Base-by-base conservation (phyloP, 2,113 vertebrate genomes). In the Dasyprocta punctata region DNA sequence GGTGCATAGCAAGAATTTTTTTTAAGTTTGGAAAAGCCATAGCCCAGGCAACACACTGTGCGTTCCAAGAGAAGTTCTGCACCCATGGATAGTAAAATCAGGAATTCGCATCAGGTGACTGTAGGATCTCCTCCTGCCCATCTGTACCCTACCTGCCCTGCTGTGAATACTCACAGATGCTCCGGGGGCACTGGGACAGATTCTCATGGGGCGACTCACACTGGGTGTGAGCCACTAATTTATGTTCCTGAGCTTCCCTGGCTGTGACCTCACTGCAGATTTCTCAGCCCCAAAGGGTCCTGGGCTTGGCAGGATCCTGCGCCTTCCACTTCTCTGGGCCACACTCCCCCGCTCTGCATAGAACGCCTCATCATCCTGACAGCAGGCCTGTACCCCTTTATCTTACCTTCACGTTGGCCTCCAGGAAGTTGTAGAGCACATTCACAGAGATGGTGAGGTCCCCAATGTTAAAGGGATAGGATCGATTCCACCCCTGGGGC, bases 381-480 rank as follows among this genome's bases (percentile, higher is more conserved):
- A 88, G 41, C 54, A 2, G 41, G n/a, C 36, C 11, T 5, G 4
- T 1, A 20, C 36, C 52, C 4, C 41, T 38, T 47, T n/a, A 12
- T 20, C n/a, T 75, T 91, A 99, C 99, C 99, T 99, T 99, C 0
- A 98, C 92, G 89, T 99, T 99, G 98, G 99, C 99, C 97, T 99
- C 99, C 98, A 99, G 99, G 97, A 99, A 99, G 97, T 99, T 99
- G 96, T 99, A 98, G 13, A 99, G 99, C 89, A 99, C 99, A 0
- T 98, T 99, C 94, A 99, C 99, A 0, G 99, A 99, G 98, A 99
- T 99, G 81, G 99, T 99, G 91, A 99, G 99, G 98, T 99, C 99
- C 7, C 99, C 99, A 0, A 98, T 99, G 97, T 98, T 99, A 95
- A 99, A 99, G 14, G 99, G 99, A 97, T 99, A 99, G 0, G 99